Conservation (phyloP, 2,888 invertebrate genomes). For the Shargacucullia verbasci region DNA sequence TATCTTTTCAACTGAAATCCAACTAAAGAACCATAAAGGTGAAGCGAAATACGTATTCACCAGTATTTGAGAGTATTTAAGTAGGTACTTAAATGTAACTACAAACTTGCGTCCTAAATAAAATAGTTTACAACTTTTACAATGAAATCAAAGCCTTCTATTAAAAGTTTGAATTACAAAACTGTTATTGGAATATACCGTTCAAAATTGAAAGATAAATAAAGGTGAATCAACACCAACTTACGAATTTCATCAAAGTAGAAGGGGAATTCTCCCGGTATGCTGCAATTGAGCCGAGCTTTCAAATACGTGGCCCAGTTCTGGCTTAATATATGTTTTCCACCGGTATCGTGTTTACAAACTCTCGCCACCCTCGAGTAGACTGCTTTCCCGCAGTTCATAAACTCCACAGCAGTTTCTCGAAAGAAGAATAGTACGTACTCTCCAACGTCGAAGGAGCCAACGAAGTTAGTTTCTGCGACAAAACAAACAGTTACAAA, state of each 20-base stretch:
- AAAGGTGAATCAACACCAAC: constrained; percentile 60
- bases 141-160: constrained; percentile 37
- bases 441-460: constrained; percentile 91
- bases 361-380: constrained; percentile 93
- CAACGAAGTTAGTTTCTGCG: constrained; percentile 92
- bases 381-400: constrained; percentile 91
- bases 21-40: constrained; percentile 41
- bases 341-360: constrained; percentile 92
- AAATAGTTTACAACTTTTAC: constrained; percentile 41
- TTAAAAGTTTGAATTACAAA: constrained; percentile 28
- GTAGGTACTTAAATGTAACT: constrained; percentile 45
- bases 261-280: constrained; percentile 93
- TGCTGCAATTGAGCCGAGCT: constrained; percentile 91
- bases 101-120: constrained; percentile 44
- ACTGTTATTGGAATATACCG: constrained; percentile 12
- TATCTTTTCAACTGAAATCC: constrained; percentile 22
- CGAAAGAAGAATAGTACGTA: constrained; percentile 93
- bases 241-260: constrained; percentile 93
- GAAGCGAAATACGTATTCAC: constrained; percentile 37
- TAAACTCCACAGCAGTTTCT: constrained; percentile 91
- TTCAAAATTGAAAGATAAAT: constrained; percentile 24
- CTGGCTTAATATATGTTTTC: constrained; percentile 90
- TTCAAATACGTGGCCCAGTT: constrained; percentile 92
- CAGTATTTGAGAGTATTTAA: constrained; percentile 46
- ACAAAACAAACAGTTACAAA: constrained; percentile 57